A percentile compares a stretch with the other conserved stretches of the same genome.
Conservation (phyloP, 2,888 invertebrate genomes). For the Odontothrips loti region DNA sequence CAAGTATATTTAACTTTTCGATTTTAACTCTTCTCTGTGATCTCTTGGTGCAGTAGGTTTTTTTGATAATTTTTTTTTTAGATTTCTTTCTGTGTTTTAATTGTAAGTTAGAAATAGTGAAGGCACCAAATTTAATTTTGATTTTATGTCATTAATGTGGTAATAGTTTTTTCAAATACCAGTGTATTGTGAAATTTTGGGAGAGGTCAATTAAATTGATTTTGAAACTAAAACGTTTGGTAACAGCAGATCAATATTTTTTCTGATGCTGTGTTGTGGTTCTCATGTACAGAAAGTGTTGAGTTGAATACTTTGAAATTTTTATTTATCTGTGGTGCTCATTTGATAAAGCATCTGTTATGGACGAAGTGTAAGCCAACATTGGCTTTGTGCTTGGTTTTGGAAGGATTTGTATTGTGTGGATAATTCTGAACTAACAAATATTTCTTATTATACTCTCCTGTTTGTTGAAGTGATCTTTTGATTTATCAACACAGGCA, state of each 20-base stretch:
- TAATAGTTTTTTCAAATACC: not conserved
- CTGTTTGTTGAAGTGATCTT: not conserved
- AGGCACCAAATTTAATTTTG: not conserved
- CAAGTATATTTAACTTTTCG: not conserved
- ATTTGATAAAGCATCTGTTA: not conserved
- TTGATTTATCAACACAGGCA: not conserved
- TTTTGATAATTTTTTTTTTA: not conserved
- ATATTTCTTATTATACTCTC: not conserved
- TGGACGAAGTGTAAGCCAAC: not conserved
- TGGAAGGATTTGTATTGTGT: not conserved
- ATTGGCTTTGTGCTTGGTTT: no score
- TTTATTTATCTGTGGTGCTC: not conserved
- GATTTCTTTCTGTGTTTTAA: conserved; percentile 5
- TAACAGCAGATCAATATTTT: not conserved
- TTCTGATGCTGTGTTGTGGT: not conserved
- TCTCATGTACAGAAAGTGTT: not conserved
- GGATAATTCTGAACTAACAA: not conserved
- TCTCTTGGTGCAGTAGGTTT: conserved; percentile 11
- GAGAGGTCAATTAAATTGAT: not conserved
- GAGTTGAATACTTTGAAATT: not conserved
- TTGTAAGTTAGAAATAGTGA: not conserved
- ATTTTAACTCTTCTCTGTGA: conserved; percentile 19
- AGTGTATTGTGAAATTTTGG: not conserved
- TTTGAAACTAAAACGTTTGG: not conserved
- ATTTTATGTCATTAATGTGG: not conserved